Evolutionary conservation across 92 coral and sea anemone species (phyloP).

Genomic region (Epizoanthus fatuus): DNA sequence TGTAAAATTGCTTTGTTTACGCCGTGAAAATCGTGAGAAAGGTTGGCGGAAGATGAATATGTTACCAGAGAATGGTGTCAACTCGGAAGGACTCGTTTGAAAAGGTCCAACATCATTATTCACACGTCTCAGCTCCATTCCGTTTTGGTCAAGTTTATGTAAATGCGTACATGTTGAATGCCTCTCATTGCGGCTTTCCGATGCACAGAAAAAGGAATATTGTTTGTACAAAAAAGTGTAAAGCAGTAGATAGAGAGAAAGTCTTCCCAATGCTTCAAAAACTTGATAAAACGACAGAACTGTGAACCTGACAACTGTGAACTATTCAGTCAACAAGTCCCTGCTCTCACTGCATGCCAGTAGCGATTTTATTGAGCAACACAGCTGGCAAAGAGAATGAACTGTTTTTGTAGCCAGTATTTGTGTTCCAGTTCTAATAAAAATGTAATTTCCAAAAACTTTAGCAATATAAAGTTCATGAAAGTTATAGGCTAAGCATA

Average conservation of each 20-base stretch:
- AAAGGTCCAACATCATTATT: not conserved
- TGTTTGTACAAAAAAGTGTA: not conserved
- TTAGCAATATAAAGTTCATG: too few relatives aligned
- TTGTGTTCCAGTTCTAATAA: too few relatives aligned
- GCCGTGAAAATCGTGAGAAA: constrained; percentile 44
- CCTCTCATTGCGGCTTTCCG: not conserved
- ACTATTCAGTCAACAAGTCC: not conserved
- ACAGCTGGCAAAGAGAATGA: not conserved
- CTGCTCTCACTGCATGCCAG: not conserved
- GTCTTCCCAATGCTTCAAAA: too few relatives aligned
- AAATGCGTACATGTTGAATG: not conserved
- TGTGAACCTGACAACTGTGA: too few relatives aligned
- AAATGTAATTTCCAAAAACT: too few relatives aligned
- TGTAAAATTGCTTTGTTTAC: constrained; percentile 38
- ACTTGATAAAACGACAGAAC: too few relatives aligned
- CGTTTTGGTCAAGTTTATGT: not conserved
- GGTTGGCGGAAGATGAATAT: constrained; percentile 20
- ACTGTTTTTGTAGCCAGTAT: too few relatives aligned
- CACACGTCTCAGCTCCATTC: not conserved
- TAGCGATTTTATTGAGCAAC: not conserved
- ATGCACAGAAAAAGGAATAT: not conserved
- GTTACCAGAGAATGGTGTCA: constrained; percentile 20
- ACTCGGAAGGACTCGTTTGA: not conserved
- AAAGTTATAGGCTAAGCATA: too few relatives aligned
- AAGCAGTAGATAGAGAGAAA: too few relatives aligned